Base-by-base conservation (phyloP, 2,888 invertebrate species). In the Coronaproctus castanopsis region DNA sequence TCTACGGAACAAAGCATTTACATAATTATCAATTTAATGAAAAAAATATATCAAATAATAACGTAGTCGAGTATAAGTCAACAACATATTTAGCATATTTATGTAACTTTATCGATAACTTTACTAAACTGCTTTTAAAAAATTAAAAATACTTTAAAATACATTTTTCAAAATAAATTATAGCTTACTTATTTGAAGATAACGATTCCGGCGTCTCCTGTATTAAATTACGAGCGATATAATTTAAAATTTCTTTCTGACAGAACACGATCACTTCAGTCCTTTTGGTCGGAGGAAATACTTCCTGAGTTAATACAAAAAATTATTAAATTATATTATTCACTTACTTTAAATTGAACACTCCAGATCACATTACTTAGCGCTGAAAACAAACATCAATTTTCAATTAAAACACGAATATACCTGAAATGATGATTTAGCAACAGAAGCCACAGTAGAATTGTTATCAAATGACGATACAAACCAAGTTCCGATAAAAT, bases 381-480 rank as follows among this genome's bases (percentile, higher is more conserved):
- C 18, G 49, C 10, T 48, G 19, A 54, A 54, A 58, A 57, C n/a
- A 53, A 14, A n/a, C 54, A 48, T 23, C 36, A 54, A 3, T 36
- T 64, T 21, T n/a, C n/a, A n/a, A n/a, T 57, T 64, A 64, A 52
- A 21, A 36, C 14, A 8, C 36, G 36, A 8, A 36, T 8, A 36
- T 36, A 78, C 80, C 65, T 76, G 75, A 65, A 89, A 86, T 2
- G 85, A 79, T 64, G 75, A 72, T 48, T 71, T 73, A 1, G 89
- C 88, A 61, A 81, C 79, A 64, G 79, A 78, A 3, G 87, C 83
- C 20, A 88, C 89, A 10, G 90, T 89, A 50, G 86, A 82, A 73
- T 89, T 87, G 14, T 82, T 82, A 71, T 95, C 93, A 74, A 83
- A 83, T 69, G 83, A 85, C 57, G 87, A 83, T 53, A 83, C 78